Evolutionary conservation across 2,797 vertebrate species (phyloP), one percentile per base, ranked within the genome.

Genomic region (Synaphobranchus kaupii): DNA sequence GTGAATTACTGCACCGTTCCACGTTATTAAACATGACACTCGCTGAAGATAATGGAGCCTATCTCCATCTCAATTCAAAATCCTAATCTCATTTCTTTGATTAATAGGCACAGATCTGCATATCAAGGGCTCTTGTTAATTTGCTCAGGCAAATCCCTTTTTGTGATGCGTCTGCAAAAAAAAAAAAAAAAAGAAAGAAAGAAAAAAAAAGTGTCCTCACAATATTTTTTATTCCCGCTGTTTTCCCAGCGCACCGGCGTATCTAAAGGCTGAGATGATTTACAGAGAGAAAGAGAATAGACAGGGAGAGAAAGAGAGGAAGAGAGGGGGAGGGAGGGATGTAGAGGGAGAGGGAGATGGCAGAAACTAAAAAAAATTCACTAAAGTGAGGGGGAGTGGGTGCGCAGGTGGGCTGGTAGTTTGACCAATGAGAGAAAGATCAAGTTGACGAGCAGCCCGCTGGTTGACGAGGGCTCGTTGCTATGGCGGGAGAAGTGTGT

Each of bases 61-160:
- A 96, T 96, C 95, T 97, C 96, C 96, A 95, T 96, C 95, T 96
- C 95, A 95, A 96, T 97, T 97, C 95, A 95, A 95, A 96, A 96
- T 95, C 94, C 95, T 96, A 96, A 97, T 97, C 96, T 96, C 94
- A 96, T 96, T 96, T 95, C 96, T 96, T 95, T 97, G 96, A 97
- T 97, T 97, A 96, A 96, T 95, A 94, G 94, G 94, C 92, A 5
- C 89, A 94, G 93, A 96, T 96, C 96, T 96, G 94, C 96, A 96
- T 96, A 96, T 97, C 96, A 96, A 96, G 95, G 95, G 95, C 93
- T 95, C 93, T 93, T 93, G 92, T 95, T 96, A 95, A 96, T 96
- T 96, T 94, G 93, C 95, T 96, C 91, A 94, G 93, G 94, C 92
- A 90, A 93, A 95, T 95, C 91, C 91, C 88, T 90, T 90, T 92